Conservation (phyloP, 2,888 invertebrate species). For the Arrhopalites spinosus region DNA sequence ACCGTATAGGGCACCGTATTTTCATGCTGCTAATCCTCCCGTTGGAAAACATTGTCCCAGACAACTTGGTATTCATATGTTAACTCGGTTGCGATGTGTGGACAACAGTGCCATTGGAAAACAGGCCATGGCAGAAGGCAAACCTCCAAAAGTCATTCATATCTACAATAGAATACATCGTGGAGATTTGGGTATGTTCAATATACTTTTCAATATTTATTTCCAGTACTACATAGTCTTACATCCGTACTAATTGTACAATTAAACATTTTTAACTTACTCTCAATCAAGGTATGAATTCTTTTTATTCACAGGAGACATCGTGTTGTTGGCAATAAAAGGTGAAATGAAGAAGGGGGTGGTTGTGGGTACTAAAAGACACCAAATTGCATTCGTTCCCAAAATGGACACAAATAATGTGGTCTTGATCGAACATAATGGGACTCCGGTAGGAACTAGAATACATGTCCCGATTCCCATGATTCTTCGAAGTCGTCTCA, state of each 20-base stretch:
- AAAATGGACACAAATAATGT: conserved; percentile 95
- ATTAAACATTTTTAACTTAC: too few relatives aligned
- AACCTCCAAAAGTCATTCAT: conserved; percentile 90
- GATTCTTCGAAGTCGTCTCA: conserved; percentile 79
- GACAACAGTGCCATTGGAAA: conserved; percentile 97
- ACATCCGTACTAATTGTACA: too few relatives aligned
- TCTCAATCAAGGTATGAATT: too few relatives aligned
- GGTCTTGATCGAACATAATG: conserved; percentile 92
- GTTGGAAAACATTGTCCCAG: too few relatives aligned
- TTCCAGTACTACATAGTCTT: too few relatives aligned
- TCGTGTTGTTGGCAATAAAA: conserved; percentile 88
- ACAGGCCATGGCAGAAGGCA: conserved; percentile 91
- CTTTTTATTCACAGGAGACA: too few relatives aligned
- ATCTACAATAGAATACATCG: conserved; percentile 79
- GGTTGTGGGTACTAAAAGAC: conserved; percentile 78
- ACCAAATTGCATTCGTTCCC: conserved; percentile 79
- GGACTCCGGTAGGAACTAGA: conserved; percentile 91
- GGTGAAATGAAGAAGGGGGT: conserved; percentile 94
- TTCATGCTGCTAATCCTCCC: too few relatives aligned
- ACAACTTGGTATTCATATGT: conserved; percentile 59
- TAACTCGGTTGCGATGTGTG: conserved; percentile 85
- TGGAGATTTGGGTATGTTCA: conserved; percentile 66
- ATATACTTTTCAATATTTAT: too few relatives aligned
- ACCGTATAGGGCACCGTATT: too few relatives aligned
- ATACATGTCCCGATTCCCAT: conserved; percentile 95